Base-by-base conservation (phyloP, 2,888 invertebrate genomes). In the Hypomecis atomaria region DNA sequence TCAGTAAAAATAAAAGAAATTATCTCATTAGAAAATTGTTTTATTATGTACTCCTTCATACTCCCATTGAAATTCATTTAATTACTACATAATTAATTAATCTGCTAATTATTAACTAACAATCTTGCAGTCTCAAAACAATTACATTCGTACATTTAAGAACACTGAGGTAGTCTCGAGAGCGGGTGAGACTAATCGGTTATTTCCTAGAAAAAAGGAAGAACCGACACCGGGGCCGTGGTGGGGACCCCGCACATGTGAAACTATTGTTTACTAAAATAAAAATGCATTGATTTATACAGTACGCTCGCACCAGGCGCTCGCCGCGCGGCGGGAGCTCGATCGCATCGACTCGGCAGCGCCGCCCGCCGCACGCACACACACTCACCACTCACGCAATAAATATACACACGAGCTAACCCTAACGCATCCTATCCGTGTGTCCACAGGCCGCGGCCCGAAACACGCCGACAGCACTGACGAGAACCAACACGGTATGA, bases 41-140 rank as follows among this genome's bases (percentile, higher is more conserved):
- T 90, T 89, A 85, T 84, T 76, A 85, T 88, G 89, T 92, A 90
- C 90, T 90, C 89, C 74, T 88, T 87, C 79, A 68, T 83, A 86
- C 89, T 86, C 86, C 87, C 81, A 82, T 85, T 82, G 81, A 86
- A 86, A 85, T 86, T 84, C 78, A 84, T 86, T 75, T 75, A 86
- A 85, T 86, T 89, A 84, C 88, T 87, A 90, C 90, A 89, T 88
- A 87, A 88, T 89, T 65, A 87, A 88, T 89, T 88, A 86, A 77
- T 83, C 79, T 82, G 84, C 88, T 90, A 90, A 90, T 92, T 92
- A 92, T 85, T 77, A 90, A 83, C 92, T 92, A 92, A 90, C 88
- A 89, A 86, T 86, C 87, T 87, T 88, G 92, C 92, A 92, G 92
- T 92, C 92, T 92, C 91, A 90, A 84, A 88, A 87, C 84, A 87